Conservation (phyloP, 1,140 invertebrate genomes). For the Drosophila teissieri region DNA sequence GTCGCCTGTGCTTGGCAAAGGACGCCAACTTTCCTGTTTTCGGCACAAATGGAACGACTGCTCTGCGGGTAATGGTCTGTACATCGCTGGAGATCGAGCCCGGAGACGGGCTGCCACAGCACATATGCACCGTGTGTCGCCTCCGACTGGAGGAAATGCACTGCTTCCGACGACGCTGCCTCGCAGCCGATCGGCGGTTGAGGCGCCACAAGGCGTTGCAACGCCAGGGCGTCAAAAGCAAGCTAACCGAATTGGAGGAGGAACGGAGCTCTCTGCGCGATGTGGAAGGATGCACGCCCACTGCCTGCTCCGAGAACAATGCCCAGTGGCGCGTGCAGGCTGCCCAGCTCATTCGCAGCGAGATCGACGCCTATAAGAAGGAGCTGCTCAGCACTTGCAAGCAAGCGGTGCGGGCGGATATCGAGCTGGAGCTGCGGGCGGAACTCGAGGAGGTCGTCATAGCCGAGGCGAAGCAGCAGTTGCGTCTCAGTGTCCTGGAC, state of each 20-base stretch:
- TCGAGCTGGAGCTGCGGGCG: constrained; percentile 56
- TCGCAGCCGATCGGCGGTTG: constrained; percentile 44
- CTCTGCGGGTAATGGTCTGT: constrained; percentile 45
- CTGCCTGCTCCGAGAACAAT: constrained; percentile 53
- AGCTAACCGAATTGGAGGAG: constrained; percentile 11
- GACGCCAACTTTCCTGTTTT: constrained; percentile 45
- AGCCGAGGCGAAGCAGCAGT: constrained; percentile 36
- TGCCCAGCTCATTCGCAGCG: constrained; percentile 35
- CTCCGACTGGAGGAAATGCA: constrained; percentile 61
- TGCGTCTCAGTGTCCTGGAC: constrained; percentile 52
- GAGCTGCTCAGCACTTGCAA: constrained; percentile 38
- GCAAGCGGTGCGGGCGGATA: constrained; percentile 58
- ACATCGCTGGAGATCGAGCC: constrained; percentile 58
- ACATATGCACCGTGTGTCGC: constrained; percentile 51
- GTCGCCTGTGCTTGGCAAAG: constrained; percentile 57
- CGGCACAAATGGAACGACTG: constrained; percentile 8
- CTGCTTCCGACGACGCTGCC: constrained; percentile 56
- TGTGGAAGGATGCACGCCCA: constrained; percentile 24
- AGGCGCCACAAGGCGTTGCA: constrained; percentile 19
- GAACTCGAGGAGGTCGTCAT: constrained; percentile 40
- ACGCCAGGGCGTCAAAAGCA: not conserved
- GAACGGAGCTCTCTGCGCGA: constrained; percentile 11
- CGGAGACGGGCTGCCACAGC: constrained; percentile 52
- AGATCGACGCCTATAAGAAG: constrained; percentile 59
- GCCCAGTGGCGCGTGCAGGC: constrained; percentile 58